These are phyloP conservation scores for Muscicapa comitata DNA, from an alignment of 2,797 vertebrate species.

Conservation along the genomic window DNA sequence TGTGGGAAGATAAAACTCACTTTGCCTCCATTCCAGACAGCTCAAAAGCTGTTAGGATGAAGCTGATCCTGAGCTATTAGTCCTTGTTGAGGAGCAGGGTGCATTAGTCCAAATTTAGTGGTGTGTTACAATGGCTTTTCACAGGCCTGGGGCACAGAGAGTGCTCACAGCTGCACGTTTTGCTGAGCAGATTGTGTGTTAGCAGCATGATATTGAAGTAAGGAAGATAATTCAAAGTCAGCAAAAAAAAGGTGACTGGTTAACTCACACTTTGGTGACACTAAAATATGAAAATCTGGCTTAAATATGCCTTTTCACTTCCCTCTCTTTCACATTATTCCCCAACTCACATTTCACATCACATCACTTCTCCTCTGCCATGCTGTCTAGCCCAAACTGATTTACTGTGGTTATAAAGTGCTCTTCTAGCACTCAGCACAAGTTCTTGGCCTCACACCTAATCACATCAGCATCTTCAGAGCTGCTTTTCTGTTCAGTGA, in stretches of 20 bases:
- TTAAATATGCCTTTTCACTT: neutral
- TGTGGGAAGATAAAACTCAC: constrained; percentile 27
- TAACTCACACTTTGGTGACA: neutral
- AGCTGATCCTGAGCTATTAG: neutral
- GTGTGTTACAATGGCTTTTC: neutral
- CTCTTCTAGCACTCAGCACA: neutral
- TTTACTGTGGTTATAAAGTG: neutral
- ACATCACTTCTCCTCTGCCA: neutral
- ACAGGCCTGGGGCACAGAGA: neutral
- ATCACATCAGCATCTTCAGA: neutral
- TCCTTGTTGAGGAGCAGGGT: neutral
- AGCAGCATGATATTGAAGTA: neutral
- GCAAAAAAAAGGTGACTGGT: neutral
- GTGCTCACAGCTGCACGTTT: neutral
- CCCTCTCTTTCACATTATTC: neutral
- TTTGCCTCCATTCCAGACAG: neutral
- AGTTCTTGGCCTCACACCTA: neutral
- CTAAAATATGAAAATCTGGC: neutral
- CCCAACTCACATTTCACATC: neutral
- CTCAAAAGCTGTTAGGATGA: neutral
- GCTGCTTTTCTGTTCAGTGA: neutral
- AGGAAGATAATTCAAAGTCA: neutral
- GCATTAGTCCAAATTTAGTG: neutral
- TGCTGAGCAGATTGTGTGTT: neutral
- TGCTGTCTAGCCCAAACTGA: neutral